These are phyloP conservation scores for Enteromius viviparus DNA, from an alignment of 2,797 vertebrate species.

Conservation along the genomic window DNA sequence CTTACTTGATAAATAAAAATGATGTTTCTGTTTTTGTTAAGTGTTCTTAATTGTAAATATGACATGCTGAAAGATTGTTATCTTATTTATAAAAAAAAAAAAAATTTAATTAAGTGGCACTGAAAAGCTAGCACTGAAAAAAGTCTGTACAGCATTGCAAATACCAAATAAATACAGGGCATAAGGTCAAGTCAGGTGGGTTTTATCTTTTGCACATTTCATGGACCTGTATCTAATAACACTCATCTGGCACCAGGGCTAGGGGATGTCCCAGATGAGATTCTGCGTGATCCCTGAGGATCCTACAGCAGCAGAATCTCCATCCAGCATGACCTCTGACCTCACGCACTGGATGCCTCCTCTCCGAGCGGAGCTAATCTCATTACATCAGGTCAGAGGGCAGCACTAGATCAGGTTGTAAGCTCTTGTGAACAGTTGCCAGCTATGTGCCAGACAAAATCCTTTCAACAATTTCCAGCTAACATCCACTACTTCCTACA, in stretches of 20 bases:
- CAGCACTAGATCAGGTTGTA: conserved; percentile 20
- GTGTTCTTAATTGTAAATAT: background rate
- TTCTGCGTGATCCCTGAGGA: background rate
- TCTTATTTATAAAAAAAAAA: background rate
- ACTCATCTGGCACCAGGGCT: background rate
- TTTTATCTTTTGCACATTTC: background rate
- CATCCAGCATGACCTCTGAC: conserved; percentile 12
- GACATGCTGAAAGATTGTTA: background rate
- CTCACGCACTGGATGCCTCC: background rate
- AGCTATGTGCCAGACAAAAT: conserved; percentile 17
- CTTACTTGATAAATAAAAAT: background rate
- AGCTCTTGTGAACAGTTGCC: conserved; percentile 13
- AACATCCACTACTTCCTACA: background rate
- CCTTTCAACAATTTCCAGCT: conserved; percentile 16
- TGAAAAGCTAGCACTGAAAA: background rate
- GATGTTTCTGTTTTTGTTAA: background rate
- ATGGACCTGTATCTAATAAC: background rate
- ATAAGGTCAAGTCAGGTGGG: background rate
- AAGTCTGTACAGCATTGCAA: background rate
- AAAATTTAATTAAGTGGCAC: background rate
- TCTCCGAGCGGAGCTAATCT: background rate
- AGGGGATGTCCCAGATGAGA: background rate
- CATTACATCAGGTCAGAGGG: conserved; percentile 8
- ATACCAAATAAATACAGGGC: background rate
- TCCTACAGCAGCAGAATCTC: background rate